Base-by-base conservation (phyloP, 64 coral and sea anemone genomes). In the Astreopora myriophthalma region DNA sequence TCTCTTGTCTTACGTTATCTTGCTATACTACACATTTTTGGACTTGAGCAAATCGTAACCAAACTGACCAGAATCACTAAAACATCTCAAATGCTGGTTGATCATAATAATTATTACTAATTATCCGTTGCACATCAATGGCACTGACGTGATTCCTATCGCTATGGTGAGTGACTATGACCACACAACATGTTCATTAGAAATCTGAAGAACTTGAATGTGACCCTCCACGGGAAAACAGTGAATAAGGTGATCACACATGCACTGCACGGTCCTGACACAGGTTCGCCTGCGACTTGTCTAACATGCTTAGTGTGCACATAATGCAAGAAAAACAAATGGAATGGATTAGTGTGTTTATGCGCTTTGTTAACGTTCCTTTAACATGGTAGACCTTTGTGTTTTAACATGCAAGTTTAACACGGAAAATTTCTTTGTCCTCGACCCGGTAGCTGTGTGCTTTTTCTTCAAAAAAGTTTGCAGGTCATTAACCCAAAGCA, bases 31-130 rank as follows among this genome's bases (percentile, higher is more conserved):
- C 29, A 79, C 17, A 68, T 90, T 22, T 90, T 90, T 46, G 88
- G 75, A 22, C 57, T 90, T 40, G 30, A 90, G 34, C 88, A 80
- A 67, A 65, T 80, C 7, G 34, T 90, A 6, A 90, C 58, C 12
- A 65, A 90, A 39, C 74, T 57, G 30, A 90, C 88, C 11, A 22
- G 75, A 12, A 74, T 90, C n/a, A 90, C 88, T 64, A 90, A 25
- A 69, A 23, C 62, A 3, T 87, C 85, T 14, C 2, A 55, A 80
- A 90, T 32, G 24, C 55, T 90, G 1, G 63, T 90, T 42, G 73
- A 90, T 65, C 77, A 92, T 84, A 42, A 42, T 42, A 9, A 48
- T 92, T 35, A 92, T 73, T 33, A 71, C 89, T 20, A 84, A 92
- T 27, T 19, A 28, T 26, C 76, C 89, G 14, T 33, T 37, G 3